Conservation (phyloP, 2,888 invertebrate genomes). For the Salticus scenicus region DNA sequence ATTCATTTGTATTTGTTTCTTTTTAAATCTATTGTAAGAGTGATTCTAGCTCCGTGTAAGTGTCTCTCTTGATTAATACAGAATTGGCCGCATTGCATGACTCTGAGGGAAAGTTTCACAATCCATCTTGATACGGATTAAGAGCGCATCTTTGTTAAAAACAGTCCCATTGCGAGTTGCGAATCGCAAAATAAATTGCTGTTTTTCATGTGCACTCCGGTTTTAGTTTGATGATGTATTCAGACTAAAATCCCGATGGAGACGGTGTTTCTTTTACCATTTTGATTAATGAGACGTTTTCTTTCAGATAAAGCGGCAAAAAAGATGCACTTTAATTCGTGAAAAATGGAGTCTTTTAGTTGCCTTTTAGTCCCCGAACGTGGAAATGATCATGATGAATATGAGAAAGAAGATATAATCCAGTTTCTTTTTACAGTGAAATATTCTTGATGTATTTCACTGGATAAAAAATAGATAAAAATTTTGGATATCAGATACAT, state of each 20-base stretch:
- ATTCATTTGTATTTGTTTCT: too few species aligned
- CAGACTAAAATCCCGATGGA: not conserved
- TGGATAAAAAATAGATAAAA: too few species aligned
- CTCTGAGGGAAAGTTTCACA: not conserved
- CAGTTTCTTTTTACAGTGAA: not conserved
- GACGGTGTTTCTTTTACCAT: not conserved
- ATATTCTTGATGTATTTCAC: not conserved
- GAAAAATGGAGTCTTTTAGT: conserved; percentile 2
- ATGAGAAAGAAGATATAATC: conserved; percentile 1
- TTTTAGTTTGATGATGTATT: conserved; percentile 10
- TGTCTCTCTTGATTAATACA: too few species aligned
- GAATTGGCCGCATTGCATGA: not conserved
- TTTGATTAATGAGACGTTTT: not conserved
- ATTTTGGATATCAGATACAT: too few species aligned
- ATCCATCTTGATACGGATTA: not conserved
- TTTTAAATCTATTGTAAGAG: too few species aligned
- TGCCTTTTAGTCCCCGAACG: not conserved
- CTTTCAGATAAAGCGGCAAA: not conserved
- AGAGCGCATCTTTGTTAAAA: not conserved
- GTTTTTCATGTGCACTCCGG: not conserved
- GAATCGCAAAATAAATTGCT: conserved; percentile 11
- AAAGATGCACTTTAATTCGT: conserved; percentile 21
- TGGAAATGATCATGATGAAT: conserved; percentile 10
- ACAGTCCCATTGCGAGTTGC: not conserved
- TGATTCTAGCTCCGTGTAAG: too few species aligned